These are phyloP conservation scores for Drosophila bocki DNA, from an alignment of 1,140 invertebrate species.

Conservation along the genomic window DNA sequence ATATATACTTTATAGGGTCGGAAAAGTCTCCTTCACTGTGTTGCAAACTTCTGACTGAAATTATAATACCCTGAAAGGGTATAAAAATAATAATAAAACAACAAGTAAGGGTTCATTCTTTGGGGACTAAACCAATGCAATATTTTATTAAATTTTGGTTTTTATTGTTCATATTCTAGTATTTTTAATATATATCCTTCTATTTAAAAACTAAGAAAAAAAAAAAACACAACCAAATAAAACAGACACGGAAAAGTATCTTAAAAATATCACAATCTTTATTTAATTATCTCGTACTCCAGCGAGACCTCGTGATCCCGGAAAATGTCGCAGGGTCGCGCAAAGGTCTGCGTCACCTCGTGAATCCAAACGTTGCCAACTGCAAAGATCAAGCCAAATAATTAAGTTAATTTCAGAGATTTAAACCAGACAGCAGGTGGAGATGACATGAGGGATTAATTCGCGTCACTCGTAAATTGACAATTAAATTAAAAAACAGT, in stretches of 20 bases:
- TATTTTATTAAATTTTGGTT: too few species aligned
- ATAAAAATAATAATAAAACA: too few species aligned
- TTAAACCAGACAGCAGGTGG: constrained; percentile 89
- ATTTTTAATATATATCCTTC: neutral
- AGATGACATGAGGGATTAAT: neutral
- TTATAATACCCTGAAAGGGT: too few species aligned
- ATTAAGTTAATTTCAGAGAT: constrained; percentile 85
- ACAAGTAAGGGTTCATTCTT: too few species aligned
- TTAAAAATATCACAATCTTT: constrained; percentile 48
- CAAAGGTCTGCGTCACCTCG: constrained; percentile 95
- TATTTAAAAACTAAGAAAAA: neutral
- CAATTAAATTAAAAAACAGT: constrained; percentile 1
- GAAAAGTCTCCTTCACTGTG: too few species aligned
- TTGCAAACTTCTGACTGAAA: too few species aligned
- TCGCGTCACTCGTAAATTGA: neutral
- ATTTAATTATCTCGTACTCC: constrained; percentile 72
- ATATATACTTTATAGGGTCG: too few species aligned
- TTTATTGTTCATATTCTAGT: neutral
- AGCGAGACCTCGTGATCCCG: constrained; percentile 74
- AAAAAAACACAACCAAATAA: neutral
- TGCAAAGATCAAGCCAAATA: constrained; percentile 80
- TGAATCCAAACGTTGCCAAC: constrained; percentile 98
- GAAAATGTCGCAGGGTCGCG: constrained; percentile 89
- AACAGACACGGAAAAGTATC: neutral
- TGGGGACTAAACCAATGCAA: neutral